Conservation (phyloP, 2,797 vertebrate species). For the Mus spretus region DNA sequence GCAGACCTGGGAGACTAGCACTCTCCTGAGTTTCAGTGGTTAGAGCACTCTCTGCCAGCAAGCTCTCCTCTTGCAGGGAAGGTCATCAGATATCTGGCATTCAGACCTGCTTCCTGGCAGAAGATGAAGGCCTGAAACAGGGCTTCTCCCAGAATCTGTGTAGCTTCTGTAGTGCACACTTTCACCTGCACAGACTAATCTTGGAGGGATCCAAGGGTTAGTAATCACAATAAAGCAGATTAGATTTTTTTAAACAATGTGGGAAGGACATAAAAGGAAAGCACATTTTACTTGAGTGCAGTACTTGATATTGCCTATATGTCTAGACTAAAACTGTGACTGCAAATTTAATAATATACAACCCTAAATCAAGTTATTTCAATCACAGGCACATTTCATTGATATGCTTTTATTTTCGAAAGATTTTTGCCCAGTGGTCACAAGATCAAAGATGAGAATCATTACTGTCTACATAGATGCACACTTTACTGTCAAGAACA, state of each 20-base stretch:
- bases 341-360: not conserved
- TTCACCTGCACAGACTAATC: too few species aligned
- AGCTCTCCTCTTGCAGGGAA: too few species aligned
- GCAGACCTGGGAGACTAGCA: too few species aligned
- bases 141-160: too few species aligned
- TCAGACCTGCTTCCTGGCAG: too few species aligned
- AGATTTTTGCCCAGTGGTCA: not conserved
- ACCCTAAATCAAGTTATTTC: not conserved
- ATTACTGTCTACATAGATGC: too few species aligned
- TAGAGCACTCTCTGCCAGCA: too few species aligned
- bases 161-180: too few species aligned
- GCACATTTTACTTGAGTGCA: not conserved
- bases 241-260: not conserved
- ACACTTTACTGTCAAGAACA: not conserved
- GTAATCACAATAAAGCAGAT: not conserved
- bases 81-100: too few species aligned
- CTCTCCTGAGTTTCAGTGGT: too few species aligned
- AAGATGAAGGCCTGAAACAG: too few species aligned
- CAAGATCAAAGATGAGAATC: not conserved
- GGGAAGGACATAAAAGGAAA: not conserved
- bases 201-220: too few species aligned
- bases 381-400: not conserved
- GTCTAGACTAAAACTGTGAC: not conserved
- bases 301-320: not conserved
- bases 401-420: not conserved